phyloP scores from a whole-genome alignment of 2,888 invertebrate genomes.

The Bedellia somnulentella region DNA sequence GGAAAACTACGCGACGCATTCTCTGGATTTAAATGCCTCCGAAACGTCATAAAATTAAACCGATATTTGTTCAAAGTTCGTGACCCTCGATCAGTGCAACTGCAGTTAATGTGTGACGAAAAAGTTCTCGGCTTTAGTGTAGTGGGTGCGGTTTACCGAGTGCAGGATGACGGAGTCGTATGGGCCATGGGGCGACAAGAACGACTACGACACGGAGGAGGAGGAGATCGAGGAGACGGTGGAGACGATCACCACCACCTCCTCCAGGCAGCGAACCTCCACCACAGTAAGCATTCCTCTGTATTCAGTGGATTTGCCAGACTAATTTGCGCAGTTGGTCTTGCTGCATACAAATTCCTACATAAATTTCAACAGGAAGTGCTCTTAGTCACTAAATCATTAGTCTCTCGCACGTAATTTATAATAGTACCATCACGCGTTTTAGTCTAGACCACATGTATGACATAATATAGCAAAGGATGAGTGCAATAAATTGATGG shows the following conservation, averaged over 20 bases:
- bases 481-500: no score
- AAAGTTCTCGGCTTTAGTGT: slow-evolving; percentile 27
- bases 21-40: slow-evolving; percentile 19
- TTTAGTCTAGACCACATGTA: no score
- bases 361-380: no score
- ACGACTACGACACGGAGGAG: slow-evolving; percentile 18
- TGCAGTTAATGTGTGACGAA: slow-evolving; percentile 43
- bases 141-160: slow-evolving; percentile 23
- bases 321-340: no score
- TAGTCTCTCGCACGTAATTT: no score
- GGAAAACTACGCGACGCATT: no score
- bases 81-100: slow-evolving; percentile 18
- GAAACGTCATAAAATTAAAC: slow-evolving; percentile 17
- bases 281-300: slow-evolving; percentile 24
- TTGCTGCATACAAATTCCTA: no score
- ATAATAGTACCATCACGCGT: no score
- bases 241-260: slow-evolving; percentile 44
- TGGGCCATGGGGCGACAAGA: slow-evolving; percentile 38
- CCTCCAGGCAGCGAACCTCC: slow-evolving; percentile 22
- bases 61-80: slow-evolving; percentile 11
- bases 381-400: no score
- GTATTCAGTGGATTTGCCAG: neutral
- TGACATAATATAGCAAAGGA: no score
- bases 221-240: slow-evolving; percentile 31
- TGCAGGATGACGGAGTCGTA: slow-evolving; percentile 50